These are phyloP conservation scores for Acanthurus lineatus DNA, from an alignment of 2,797 vertebrate genomes.

Conservation along the genomic window DNA sequence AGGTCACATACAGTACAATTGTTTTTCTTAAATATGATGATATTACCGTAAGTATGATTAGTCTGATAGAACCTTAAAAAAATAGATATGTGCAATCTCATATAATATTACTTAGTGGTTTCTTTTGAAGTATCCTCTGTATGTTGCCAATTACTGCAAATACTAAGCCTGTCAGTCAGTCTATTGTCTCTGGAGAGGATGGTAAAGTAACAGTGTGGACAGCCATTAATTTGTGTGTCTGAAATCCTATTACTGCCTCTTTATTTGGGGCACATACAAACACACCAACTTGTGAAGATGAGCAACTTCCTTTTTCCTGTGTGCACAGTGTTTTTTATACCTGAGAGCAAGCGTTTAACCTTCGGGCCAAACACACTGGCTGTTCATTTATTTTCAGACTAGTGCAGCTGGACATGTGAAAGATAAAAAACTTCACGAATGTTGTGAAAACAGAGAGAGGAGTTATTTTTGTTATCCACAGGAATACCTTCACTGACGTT, in stretches of 20 bases:
- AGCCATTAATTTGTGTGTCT: constrained; percentile 41
- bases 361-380: constrained; percentile 52
- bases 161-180: constrained; percentile 31
- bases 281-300: constrained; percentile 22
- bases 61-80: constrained; percentile 17
- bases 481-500: constrained; percentile 10
- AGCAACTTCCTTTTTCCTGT: constrained; percentile 38
- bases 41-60: constrained; percentile 35
- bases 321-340: constrained; percentile 33
- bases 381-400: constrained; percentile 66
- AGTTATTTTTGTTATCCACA: constrained; percentile 41
- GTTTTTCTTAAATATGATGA: constrained; percentile 38
- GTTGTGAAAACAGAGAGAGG: constrained; percentile 44
- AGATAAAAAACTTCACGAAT: constrained; percentile 68
- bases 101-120: constrained; percentile 6
- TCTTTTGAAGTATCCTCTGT: not conserved
- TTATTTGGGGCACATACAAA: constrained; percentile 37
- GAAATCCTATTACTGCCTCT: constrained; percentile 40
- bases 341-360: constrained; percentile 44
- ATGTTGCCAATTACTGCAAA: constrained; percentile 11
- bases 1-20: constrained; percentile 37
- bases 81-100: constrained; percentile 3
- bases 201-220: constrained; percentile 30
- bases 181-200: constrained; percentile 35
- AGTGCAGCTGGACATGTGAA: constrained; percentile 64